phyloP scores from a whole-genome alignment of 2,113 vertebrate genomes.

The Crotalus helleri region DNA sequence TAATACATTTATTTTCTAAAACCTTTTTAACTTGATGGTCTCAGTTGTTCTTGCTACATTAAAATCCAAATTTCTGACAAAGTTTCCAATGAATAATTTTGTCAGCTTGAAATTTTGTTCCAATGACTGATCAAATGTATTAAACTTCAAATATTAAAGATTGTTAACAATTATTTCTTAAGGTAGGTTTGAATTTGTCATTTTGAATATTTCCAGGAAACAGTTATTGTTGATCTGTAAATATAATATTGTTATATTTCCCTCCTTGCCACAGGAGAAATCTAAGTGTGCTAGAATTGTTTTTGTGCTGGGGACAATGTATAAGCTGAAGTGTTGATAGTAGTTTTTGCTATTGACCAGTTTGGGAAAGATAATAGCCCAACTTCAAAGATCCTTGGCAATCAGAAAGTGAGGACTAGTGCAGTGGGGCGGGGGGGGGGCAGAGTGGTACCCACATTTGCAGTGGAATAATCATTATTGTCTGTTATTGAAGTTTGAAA shows the following conservation, averaged over 20 bases:
- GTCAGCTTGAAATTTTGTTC: no score
- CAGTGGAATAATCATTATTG: not conserved
- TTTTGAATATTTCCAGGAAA: conserved; percentile 7
- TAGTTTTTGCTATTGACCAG: no score
- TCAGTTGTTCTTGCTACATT: no score
- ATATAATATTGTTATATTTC: not conserved
- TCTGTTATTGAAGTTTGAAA: not conserved
- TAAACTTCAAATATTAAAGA: conserved; percentile 11
- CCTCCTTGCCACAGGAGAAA: no score
- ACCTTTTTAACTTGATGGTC: no score
- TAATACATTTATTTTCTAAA: no score
- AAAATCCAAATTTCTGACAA: no score
- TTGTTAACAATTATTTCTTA: not conserved
- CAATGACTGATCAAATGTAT: not conserved
- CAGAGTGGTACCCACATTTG: not conserved
- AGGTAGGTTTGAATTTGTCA: not conserved
- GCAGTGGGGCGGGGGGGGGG: not conserved
- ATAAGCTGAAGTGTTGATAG: not conserved
- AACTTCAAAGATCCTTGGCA: not conserved
- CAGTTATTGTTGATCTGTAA: conserved; percentile 24
- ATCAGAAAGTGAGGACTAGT: not conserved
- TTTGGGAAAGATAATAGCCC: not conserved
- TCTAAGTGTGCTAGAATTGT: no score
- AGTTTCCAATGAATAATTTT: no score
- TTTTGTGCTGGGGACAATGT: no score